These are phyloP conservation scores for Drosophila cognata DNA, from an alignment of 2,888 invertebrate species.

Conservation along the genomic window DNA sequence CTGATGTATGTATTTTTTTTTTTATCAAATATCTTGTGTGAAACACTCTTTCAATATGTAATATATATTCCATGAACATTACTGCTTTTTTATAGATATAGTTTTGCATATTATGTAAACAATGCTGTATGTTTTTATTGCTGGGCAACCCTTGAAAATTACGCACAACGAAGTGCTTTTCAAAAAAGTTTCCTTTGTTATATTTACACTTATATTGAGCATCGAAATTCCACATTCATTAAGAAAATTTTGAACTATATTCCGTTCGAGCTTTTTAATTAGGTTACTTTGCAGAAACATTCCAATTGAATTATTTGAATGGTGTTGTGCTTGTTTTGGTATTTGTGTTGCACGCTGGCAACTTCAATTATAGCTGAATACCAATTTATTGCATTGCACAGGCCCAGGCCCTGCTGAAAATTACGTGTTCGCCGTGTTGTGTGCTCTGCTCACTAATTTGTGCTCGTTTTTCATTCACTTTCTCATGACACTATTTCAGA, in stretches of 20 bases:
- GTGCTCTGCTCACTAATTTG: conserved; percentile 62
- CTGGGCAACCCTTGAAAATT: background rate
- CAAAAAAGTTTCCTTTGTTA: conserved; percentile 4
- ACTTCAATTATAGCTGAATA: conserved; percentile 21
- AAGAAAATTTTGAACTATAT: conserved; percentile 1
- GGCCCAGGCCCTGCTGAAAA: conserved; percentile 19
- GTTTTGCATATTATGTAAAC: background rate
- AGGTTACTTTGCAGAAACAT: conserved; percentile 9
- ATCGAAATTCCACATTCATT: conserved; percentile 11
- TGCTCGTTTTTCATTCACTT: conserved; percentile 32
- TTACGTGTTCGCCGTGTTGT: conserved; percentile 49
- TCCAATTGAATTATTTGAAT: conserved; percentile 23
- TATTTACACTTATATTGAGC: background rate
- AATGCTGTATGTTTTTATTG: conserved; percentile 9
- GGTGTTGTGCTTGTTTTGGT: background rate
- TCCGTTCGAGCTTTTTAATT: conserved; percentile 18
- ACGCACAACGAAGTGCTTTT: background rate
- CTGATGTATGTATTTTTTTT: background rate
- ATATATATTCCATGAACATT: background rate
- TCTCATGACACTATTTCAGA: conserved; percentile 26
- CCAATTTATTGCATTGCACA: conserved; percentile 45
- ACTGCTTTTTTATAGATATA: background rate
- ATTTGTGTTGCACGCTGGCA: conserved; percentile 18
- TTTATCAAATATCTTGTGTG: background rate
- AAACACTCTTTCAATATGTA: too few species aligned